Evolutionary conservation across 1,140 invertebrate genomes (phyloP).

Genomic region (Apis dorsata): DNA sequence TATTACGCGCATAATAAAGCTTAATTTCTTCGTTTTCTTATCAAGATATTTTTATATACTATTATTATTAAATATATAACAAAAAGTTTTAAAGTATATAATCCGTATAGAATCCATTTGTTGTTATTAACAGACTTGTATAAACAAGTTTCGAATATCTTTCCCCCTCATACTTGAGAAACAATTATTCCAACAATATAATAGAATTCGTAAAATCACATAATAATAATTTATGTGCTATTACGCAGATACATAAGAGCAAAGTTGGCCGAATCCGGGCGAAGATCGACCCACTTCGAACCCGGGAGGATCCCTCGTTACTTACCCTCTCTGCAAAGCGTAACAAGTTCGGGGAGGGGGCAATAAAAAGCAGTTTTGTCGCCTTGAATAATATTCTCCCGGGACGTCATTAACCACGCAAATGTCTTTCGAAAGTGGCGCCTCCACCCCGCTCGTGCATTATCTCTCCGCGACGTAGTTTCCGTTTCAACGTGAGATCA

Average conservation of each 20-base stretch:
- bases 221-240: too few relatives aligned
- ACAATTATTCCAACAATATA: too few relatives aligned
- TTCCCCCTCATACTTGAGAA: too few relatives aligned
- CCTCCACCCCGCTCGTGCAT: constrained; percentile 42
- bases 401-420: constrained; percentile 55
- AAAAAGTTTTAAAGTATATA: neutral
- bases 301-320: neutral
- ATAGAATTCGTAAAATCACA: too few relatives aligned
- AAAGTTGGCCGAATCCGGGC: neutral
- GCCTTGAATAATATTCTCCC: constrained; percentile 31
- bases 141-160: too few relatives aligned
- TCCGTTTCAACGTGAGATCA: constrained; percentile 64
- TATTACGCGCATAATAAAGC: neutral
- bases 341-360: neutral
- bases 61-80: neutral
- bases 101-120: neutral
- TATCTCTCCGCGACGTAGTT: constrained; percentile 62
- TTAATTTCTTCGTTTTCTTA: neutral
- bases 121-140: too few relatives aligned
- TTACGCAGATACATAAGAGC: too few relatives aligned
- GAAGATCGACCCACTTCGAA: neutral
- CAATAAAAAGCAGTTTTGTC: constrained; percentile 39
- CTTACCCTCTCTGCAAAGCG: neutral
- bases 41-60: too few relatives aligned
- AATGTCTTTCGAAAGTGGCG: constrained; percentile 61